A percentile compares a stretch with the other conserved stretches of the same genome.
These are phyloP conservation scores for Leptopilina myrica DNA, from an alignment of 2,888 invertebrate species.

Conservation along the genomic window DNA sequence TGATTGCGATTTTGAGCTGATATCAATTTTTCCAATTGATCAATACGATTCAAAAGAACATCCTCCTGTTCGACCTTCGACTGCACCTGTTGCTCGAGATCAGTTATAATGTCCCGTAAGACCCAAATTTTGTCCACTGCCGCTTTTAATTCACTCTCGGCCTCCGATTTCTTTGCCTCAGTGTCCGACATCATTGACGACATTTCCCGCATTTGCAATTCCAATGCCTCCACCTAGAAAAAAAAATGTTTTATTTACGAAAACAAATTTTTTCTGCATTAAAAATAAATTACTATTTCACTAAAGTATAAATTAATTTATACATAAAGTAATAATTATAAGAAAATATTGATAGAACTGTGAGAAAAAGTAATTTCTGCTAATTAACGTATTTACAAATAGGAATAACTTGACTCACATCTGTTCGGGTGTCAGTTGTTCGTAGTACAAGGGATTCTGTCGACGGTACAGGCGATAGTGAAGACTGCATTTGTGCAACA, in stretches of 20 bases:
- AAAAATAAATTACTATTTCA: background rate
- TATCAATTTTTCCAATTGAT: slow-evolving; percentile 79
- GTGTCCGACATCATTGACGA: slow-evolving; percentile 81
- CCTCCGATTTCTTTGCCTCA: slow-evolving; percentile 81
- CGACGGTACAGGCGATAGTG: slow-evolving; percentile 70
- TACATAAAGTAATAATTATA: too few species aligned
- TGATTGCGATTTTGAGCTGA: slow-evolving; percentile 80
- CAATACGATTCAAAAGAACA: slow-evolving; percentile 81
- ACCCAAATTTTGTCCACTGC: slow-evolving; percentile 86
- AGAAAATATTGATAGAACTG: too few species aligned
- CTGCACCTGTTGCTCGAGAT: slow-evolving; percentile 87
- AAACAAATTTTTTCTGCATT: background rate
- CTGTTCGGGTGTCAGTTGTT: slow-evolving; percentile 67
- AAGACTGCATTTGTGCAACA: slow-evolving; percentile 71
- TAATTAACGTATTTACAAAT: background rate
- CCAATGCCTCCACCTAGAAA: slow-evolving; percentile 86
- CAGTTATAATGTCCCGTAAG: slow-evolving; percentile 87
- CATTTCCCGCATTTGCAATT: slow-evolving; percentile 86
- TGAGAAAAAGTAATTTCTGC: background rate
- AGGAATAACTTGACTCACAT: slow-evolving; percentile 66
- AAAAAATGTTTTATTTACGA: background rate
- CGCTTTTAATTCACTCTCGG: slow-evolving; percentile 86
- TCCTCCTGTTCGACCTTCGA: slow-evolving; percentile 81
- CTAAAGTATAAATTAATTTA: too few species aligned
- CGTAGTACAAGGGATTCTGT: slow-evolving; percentile 67